phyloP scores from a whole-genome alignment of 1,140 invertebrate genomes.

The Parasteatoda tepidariorum region DNA sequence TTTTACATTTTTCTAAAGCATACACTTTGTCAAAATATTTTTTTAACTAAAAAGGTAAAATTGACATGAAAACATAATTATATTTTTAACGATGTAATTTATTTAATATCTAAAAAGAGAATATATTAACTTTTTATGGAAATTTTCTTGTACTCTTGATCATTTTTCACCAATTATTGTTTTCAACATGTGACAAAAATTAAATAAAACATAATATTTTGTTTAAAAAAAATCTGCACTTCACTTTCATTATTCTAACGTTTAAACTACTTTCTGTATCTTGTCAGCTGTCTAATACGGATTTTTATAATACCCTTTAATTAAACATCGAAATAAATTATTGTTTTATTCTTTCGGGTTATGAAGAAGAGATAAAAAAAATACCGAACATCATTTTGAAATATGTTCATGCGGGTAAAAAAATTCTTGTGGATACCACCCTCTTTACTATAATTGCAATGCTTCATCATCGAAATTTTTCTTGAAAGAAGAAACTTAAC shows the following conservation, averaged over 20 bases:
- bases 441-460: slow-evolving; percentile 35
- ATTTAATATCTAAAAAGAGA: no score
- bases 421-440: background rate
- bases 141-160: no score
- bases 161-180: no score
- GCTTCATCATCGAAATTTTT: slow-evolving; percentile 38
- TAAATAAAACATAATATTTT: no score
- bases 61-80: no score
- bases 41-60: no score
- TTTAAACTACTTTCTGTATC: slow-evolving; percentile 37
- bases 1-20: no score
- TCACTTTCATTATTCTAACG: slow-evolving; percentile 19
- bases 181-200: no score
- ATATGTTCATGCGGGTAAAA: background rate
- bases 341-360: slow-evolving; percentile 5
- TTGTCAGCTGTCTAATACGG: slow-evolving; percentile 39
- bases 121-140: no score
- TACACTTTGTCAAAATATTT: no score
- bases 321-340: slow-evolving; percentile 47
- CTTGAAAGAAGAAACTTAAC: slow-evolving; percentile 7
- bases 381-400: background rate
- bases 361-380: slow-evolving; percentile 11
- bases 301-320: slow-evolving; percentile 54
- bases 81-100: no score
- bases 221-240: no score